These are phyloP conservation scores for Chaetorhynchus papuensis DNA, from an alignment of 2,113 vertebrate species.

Conservation along the genomic window DNA sequence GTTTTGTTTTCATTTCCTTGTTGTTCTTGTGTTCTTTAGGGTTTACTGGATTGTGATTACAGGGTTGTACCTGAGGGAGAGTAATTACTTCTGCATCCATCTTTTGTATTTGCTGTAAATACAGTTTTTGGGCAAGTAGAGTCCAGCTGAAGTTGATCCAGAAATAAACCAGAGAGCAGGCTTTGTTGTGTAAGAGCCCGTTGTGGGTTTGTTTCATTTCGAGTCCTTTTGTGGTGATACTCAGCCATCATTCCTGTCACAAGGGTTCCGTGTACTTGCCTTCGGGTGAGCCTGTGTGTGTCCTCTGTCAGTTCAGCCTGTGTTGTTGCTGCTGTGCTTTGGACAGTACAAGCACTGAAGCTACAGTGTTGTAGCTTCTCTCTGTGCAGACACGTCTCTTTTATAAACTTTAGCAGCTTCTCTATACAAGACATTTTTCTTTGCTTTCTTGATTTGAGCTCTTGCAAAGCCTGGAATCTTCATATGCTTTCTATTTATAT, in stretches of 20 bases:
- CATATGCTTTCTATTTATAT: not conserved
- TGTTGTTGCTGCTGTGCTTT: not conserved
- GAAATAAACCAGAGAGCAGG: not conserved
- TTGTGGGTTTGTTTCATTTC: not conserved
- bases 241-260: not conserved
- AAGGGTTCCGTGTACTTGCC: accelerated
- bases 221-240: not conserved
- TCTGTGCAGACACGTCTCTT: not conserved
- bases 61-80: not conserved
- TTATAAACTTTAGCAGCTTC: not conserved
- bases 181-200: not conserved
- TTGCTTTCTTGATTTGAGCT: not conserved
- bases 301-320: not conserved
- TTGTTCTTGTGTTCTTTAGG: not conserved
- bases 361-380: not conserved
- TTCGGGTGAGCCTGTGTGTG: not conserved
- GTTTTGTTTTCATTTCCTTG: not conserved
- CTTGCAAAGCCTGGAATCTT: not conserved
- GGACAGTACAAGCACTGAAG: not conserved
- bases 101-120: not conserved
- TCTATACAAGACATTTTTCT: not conserved
- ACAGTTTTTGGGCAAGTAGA: not conserved
- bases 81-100: not conserved
- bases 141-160: not conserved
- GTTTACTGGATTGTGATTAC: not conserved